Percentiles rank a stretch among this genome's conserved stretches.
Conservation (phyloP, 2,888 invertebrate species). For the Leucania comma region DNA sequence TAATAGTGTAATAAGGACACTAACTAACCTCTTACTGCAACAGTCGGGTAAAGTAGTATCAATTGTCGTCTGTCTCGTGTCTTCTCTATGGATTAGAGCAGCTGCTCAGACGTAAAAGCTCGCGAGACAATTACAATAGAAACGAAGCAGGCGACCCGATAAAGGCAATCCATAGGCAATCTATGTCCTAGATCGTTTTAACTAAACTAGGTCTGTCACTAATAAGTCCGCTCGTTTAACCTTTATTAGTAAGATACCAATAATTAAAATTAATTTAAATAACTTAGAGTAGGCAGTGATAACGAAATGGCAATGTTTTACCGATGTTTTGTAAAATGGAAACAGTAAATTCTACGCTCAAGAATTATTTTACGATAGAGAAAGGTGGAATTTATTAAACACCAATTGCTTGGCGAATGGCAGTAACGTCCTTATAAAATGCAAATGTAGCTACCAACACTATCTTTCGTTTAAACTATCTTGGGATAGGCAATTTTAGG, state of each 20-base stretch:
- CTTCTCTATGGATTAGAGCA: background rate
- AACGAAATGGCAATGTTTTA: background rate
- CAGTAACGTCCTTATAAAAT: background rate
- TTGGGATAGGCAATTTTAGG: background rate
- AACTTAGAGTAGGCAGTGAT: background rate
- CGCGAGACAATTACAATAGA: conserved; percentile 41
- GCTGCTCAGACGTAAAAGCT: conserved; percentile 5
- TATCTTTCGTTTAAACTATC: too few relatives aligned
- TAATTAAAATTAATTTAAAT: conserved; percentile 4
- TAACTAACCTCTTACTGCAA: background rate
- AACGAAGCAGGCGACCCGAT: conserved; percentile 30
- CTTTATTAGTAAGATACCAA: background rate
- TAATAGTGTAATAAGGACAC: too few relatives aligned
- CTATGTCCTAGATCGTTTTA: conserved; percentile 50
- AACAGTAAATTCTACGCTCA: background rate
- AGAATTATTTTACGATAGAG: background rate
- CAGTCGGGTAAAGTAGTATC: background rate
- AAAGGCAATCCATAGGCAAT: conserved; percentile 47
- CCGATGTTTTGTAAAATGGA: background rate
- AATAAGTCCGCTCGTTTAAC: conserved; percentile 34
- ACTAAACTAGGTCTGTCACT: conserved; percentile 27
- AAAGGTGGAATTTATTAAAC: background rate
- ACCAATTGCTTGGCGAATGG: background rate
- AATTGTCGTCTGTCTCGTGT: background rate
- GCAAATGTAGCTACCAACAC: background rate